Evolutionary conservation across 2,888 invertebrate species (phyloP), one percentile per base, ranked within the genome.

Genomic region (Quadriops clusia): DNA sequence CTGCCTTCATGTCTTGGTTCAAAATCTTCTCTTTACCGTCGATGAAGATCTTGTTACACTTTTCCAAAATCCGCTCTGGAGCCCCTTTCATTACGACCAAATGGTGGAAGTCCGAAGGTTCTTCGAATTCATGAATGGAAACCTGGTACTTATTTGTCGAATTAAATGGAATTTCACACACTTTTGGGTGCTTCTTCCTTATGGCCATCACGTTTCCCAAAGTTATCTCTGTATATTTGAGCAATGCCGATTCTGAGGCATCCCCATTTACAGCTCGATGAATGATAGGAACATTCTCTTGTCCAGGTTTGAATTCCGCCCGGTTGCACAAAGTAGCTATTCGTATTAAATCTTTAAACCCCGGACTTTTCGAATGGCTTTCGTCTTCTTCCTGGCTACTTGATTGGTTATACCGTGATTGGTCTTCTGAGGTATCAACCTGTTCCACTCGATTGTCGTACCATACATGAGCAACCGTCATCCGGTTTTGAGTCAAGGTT

Each of bases 391-490:
- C 87, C 25, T 87, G 85, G 55, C 89, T 91, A n/a, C n/a, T n/a
- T n/a, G n/a, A n/a, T n/a, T n/a, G n/a, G n/a, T n/a, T n/a, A n/a
- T n/a, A n/a, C n/a, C n/a, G n/a, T 47, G 90, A 87, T 63, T 97
- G 95, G 67, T 95, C 93, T 64, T 98, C 97, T 51, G 94, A 94
- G 44, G 97, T 97, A 59, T 98, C 97, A 39, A 95, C 94, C 62
- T 97, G 97, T 56, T 94, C 89, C 64, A 98, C 97, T 64, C 89
- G 86, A 63, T 94, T 90, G 61, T 97, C 95, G 61, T 93, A 94
- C 87, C 94, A 95, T 93, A 95, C 94, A 67, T 97, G 97, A 45
- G 95, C 94, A 33, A 97, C 95, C 14, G 97, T 97, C 97, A 97
- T 97, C 53, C 94, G 72, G 71, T 98, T 98, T 66, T 98, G 97